Evolutionary conservation across 2,888 invertebrate species (phyloP).

Genomic region (Diarsia mendica): DNA sequence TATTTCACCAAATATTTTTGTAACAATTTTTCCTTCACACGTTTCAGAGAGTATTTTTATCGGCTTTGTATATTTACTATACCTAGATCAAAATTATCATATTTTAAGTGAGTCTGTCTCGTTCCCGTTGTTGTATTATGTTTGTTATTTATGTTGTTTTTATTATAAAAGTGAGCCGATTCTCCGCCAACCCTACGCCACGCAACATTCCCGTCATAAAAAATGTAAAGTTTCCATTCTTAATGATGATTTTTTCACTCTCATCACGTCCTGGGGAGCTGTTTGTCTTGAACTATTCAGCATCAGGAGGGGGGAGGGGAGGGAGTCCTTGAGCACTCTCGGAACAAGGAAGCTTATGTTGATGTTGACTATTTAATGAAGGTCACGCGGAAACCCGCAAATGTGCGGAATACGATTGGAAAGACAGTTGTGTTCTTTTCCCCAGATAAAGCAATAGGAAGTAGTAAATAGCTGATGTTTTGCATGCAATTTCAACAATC

Average conservation of each 20-base stretch:
- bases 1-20: constrained; percentile 12
- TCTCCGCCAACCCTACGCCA: constrained; percentile 19
- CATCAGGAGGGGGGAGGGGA: neutral
- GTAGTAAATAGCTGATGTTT: neutral
- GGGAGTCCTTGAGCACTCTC: neutral
- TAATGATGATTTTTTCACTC: constrained; percentile 43
- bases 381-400: neutral
- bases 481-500: neutral
- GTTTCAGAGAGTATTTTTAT: neutral
- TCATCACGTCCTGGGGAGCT: constrained; percentile 43
- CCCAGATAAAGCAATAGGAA: neutral
- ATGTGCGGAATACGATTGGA: neutral
- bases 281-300: constrained; percentile 55
- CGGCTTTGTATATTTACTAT: neutral
- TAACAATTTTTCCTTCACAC: neutral
- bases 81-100: neutral
- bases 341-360: constrained; percentile 14
- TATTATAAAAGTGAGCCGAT: neutral
- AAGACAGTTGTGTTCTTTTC: neutral
- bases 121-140: neutral
- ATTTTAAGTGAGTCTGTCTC: neutral
- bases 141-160: neutral
- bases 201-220: constrained; percentile 27
- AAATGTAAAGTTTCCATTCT: constrained; percentile 45
- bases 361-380: constrained; percentile 26